Percentiles rank a stretch among this genome's conserved stretches.
phyloP scores from a whole-genome alignment of 92 coral and sea anemone species.

The Bergia puertoricense region DNA sequence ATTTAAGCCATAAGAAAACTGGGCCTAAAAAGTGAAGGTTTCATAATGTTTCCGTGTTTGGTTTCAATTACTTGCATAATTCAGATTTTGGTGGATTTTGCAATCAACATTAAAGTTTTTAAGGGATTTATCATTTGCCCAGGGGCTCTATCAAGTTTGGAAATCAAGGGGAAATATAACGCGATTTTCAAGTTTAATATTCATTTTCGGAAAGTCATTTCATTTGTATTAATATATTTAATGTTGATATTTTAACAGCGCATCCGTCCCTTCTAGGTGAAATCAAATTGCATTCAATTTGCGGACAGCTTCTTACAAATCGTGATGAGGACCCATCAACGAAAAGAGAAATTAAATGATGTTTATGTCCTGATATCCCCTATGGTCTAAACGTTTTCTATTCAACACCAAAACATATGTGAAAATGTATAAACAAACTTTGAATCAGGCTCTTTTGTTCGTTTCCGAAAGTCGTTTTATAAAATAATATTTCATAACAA shows the following conservation, averaged over 20 bases:
- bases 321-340: slow-evolving; percentile 8
- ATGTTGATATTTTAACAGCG: slow-evolving; percentile 13
- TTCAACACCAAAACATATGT: slow-evolving; percentile 30
- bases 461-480: slow-evolving; percentile 24
- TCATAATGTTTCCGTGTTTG: neutral
- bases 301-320: neutral
- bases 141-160: neutral
- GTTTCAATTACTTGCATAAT: neutral
- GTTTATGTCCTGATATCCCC: neutral
- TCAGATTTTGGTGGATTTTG: neutral
- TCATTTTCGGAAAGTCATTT: neutral
- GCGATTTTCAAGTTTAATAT: neutral
- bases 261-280: slow-evolving; percentile 8
- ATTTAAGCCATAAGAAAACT: neutral
- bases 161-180: neutral
- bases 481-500: slow-evolving; percentile 6
- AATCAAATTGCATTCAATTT: slow-evolving; percentile 31
- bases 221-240: neutral
- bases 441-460: slow-evolving; percentile 31
- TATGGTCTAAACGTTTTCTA: slow-evolving; percentile 13
- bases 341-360: slow-evolving; percentile 8
- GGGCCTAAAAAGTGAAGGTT: neutral
- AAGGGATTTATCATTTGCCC: neutral
- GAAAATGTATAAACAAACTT: slow-evolving; percentile 25
- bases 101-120: neutral